Evolutionary conservation across 2,797 vertebrate species (phyloP).

Genomic region (Paedocypris micromegethes): DNA sequence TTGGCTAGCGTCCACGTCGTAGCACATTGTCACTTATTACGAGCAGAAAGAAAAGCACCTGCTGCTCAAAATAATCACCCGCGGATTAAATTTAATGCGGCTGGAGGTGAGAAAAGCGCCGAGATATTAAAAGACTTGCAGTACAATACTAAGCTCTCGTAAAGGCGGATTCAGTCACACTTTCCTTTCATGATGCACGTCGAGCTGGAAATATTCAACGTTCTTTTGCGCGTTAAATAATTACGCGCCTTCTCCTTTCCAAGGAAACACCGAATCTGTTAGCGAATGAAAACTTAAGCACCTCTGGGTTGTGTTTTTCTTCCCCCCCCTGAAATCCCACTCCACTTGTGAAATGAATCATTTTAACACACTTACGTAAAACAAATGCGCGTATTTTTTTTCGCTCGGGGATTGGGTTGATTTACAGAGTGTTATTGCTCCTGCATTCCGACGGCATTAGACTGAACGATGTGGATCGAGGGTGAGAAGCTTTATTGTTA

Average conservation of each 20-base stretch:
- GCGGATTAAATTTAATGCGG: too few relatives aligned
- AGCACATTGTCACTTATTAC: too few relatives aligned
- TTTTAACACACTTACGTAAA: background rate
- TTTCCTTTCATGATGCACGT: too few relatives aligned
- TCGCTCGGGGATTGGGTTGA: background rate
- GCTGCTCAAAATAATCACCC: too few relatives aligned
- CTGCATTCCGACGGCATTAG: slow-evolving; percentile 3
- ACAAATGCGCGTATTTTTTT: background rate
- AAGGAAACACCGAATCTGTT: slow-evolving; percentile 18
- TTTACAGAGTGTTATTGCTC: slow-evolving; percentile 19
- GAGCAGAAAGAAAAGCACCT: too few relatives aligned
- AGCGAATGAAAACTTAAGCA: slow-evolving; percentile 2
- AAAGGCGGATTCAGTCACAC: too few relatives aligned
- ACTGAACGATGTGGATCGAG: slow-evolving; percentile 6
- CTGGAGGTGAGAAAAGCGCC: too few relatives aligned
- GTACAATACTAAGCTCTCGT: too few relatives aligned
- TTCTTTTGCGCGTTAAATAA: slow-evolving; percentile 5
- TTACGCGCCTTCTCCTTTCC: slow-evolving; percentile 1
- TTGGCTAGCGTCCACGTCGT: too few relatives aligned
- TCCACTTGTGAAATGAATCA: slow-evolving; percentile 6
- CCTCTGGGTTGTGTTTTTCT: slow-evolving; percentile 13
- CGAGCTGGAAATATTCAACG: background rate
- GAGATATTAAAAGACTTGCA: too few relatives aligned
- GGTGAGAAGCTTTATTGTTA: slow-evolving; percentile 2
- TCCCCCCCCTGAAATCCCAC: slow-evolving; percentile 3